Percentiles rank a stretch among this genome's conserved stretches.
Evolutionary conservation across 2,888 invertebrate genomes (phyloP).

Genomic region (Cantharis rustica): DNA sequence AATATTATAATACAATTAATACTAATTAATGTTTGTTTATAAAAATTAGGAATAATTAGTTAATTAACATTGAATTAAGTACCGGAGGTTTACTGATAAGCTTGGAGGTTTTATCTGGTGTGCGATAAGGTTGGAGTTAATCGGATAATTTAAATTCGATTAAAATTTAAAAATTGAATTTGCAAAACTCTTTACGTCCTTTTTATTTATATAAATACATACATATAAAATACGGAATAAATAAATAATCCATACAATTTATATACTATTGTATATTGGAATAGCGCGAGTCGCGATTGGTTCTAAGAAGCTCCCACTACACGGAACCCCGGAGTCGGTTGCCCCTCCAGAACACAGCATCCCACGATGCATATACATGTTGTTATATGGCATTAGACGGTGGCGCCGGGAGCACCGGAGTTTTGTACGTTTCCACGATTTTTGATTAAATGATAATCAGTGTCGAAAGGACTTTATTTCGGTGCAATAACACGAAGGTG

Average conservation of each 20-base stretch:
- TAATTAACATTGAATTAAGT: background rate
- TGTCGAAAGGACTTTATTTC: constrained; percentile 10
- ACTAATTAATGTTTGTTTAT: background rate
- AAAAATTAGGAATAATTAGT: background rate
- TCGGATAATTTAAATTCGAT: background rate
- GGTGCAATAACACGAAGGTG: constrained; percentile 8
- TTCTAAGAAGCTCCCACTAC: constrained; percentile 35
- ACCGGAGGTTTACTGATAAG: background rate
- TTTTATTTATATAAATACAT: constrained; percentile 56
- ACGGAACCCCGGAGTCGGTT: constrained; percentile 38
- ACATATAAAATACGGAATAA: constrained; percentile 58
- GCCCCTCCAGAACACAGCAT: constrained; percentile 52
- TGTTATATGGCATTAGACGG: constrained; percentile 54
- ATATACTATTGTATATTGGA: constrained; percentile 58
- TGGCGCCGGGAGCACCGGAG: constrained; percentile 47
- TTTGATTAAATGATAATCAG: constrained; percentile 29
- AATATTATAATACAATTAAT: background rate
- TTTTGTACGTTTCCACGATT: constrained; percentile 24
- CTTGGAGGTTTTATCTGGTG: background rate
- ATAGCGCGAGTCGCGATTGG: constrained; percentile 37
- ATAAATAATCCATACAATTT: constrained; percentile 60
- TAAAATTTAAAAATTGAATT: constrained; percentile 8
- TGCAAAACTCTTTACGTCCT: constrained; percentile 39
- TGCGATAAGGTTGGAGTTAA: background rate
- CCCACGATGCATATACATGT: constrained; percentile 53